Evolutionary conservation across 30 jellyfish, hydroid and myxozoan species (phyloP).

Genomic region (Pseudorhiza aurosa): DNA sequence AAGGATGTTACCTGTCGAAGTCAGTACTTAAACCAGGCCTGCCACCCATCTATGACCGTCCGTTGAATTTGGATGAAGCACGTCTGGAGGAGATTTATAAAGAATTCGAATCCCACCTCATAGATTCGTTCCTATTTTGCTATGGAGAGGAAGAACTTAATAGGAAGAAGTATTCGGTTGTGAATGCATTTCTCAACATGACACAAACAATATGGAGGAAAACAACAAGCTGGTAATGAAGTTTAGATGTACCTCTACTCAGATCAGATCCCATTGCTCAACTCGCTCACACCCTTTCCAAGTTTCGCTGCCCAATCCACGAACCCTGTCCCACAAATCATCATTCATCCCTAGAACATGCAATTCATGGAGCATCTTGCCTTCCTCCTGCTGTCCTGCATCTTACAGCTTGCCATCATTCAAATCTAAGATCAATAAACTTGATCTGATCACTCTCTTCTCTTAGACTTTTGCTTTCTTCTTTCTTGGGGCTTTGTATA

Average conservation of each 20-base stretch:
- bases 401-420: no score
- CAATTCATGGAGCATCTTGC: no score
- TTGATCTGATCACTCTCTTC: no score
- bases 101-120: conserved; percentile 32
- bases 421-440: no score
- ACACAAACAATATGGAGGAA: conserved; percentile 32
- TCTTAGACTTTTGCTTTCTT: no score
- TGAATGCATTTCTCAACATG: conserved; percentile 44
- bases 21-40: conserved; percentile 54
- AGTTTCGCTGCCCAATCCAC: no score
- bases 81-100: conserved; percentile 12
- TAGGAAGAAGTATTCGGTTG: conserved; percentile 22
- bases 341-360: no score
- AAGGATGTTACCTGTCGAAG: conserved; percentile 73
- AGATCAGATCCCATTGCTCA: no score
- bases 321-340: no score
- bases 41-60: conserved; percentile 25
- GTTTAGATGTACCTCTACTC: not conserved
- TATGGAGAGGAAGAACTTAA: conserved; percentile 40
- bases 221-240: conserved; percentile 19
- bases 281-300: no score
- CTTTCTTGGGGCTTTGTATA: no score
- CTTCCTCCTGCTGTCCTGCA: no score
- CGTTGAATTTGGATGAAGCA: conserved; percentile 15
- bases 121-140: conserved; percentile 51